A percentile compares a stretch with the other conserved stretches of the same genome.
Evolutionary conservation across 2,797 vertebrate genomes (phyloP).

Genomic region (Pogoniulus pusillus): DNA sequence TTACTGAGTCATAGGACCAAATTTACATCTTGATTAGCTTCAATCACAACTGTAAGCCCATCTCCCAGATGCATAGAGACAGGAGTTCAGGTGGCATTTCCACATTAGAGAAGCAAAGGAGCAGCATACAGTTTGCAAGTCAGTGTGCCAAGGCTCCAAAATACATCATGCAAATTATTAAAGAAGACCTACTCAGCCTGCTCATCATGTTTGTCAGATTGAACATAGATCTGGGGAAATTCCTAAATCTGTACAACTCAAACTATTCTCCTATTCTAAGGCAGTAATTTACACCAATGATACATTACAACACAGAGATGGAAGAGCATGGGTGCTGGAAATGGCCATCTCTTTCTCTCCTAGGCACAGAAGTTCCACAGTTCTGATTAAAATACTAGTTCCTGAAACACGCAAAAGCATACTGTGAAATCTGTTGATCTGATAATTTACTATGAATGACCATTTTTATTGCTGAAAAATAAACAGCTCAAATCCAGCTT

Average conservation of each 20-base stretch:
- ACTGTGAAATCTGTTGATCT: slow-evolving; percentile 9
- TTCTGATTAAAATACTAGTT: slow-evolving; percentile 31
- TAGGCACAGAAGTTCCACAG: background rate
- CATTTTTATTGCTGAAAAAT: background rate
- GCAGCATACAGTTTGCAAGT: background rate
- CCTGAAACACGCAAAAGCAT: background rate
- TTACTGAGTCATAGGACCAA: background rate
- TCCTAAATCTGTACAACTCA: background rate
- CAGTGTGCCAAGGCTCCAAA: background rate
- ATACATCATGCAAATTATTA: background rate
- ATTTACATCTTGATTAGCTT: background rate
- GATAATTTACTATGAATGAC: background rate
- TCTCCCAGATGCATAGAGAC: background rate
- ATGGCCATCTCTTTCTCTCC: background rate
- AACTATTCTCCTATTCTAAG: background rate
- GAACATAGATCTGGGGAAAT: background rate
- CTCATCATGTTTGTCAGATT: background rate
- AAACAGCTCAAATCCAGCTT: background rate
- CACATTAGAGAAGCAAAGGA: background rate
- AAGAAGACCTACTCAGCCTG: background rate
- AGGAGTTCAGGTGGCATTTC: background rate
- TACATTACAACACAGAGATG: background rate
- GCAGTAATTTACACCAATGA: background rate
- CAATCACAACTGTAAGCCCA: background rate
- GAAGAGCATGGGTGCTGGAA: background rate